Evolutionary conservation across 2,113 vertebrate species (phyloP).

Genomic region (Ailuropoda melanoleuca): DNA sequence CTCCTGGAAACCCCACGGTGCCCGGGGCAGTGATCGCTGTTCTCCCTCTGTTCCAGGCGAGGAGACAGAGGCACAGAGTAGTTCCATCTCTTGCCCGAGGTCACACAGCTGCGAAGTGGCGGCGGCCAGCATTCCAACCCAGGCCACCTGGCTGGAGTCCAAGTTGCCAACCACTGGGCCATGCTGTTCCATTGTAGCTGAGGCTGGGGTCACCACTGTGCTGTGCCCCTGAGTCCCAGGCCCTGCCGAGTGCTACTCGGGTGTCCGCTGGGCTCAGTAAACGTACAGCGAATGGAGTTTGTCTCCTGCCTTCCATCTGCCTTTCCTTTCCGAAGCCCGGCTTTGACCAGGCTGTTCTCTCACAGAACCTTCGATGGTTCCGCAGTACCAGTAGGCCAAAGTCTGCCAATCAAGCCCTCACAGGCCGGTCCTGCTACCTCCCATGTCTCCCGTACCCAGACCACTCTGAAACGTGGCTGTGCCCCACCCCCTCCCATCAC

Average conservation of each 20-base stretch:
- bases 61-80: not conserved
- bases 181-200: not conserved
- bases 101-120: not conserved
- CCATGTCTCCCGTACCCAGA: not conserved
- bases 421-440: not conserved
- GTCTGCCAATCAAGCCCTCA: not conserved
- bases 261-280: not conserved
- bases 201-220: not conserved
- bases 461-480: not conserved
- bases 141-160: too few relatives aligned
- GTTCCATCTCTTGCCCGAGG: not conserved
- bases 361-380: not conserved
- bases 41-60: not conserved
- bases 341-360: not conserved
- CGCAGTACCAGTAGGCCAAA: not conserved
- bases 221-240: not conserved
- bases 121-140: not conserved
- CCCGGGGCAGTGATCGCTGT: not conserved
- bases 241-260: not conserved
- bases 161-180: not conserved
- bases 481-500: not conserved
- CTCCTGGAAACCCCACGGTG: not conserved
- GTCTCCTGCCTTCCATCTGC: not conserved
- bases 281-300: accelerated
- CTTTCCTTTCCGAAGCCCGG: not conserved